A percentile compares a stretch with the other conserved stretches of the same genome.
phyloP scores from a whole-genome alignment of 2,113 vertebrate genomes.

The Lepus timidus region DNA sequence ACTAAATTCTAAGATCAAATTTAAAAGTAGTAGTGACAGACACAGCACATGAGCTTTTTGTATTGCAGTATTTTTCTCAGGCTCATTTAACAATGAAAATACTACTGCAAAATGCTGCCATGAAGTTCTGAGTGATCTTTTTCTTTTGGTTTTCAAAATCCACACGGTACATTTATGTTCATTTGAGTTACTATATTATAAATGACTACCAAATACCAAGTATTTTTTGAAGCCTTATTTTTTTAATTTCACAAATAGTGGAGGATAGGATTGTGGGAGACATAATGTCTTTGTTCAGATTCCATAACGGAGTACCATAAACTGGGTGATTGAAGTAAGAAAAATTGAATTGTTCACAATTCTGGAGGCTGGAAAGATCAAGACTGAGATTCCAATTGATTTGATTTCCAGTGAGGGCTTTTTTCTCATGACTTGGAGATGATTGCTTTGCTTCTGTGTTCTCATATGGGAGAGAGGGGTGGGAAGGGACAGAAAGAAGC shows the following conservation, averaged over 20 bases:
- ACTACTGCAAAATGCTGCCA: not conserved
- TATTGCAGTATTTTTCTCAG: not conserved
- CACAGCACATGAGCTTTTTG: not conserved
- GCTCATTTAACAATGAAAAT: not conserved
- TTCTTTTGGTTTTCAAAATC: not conserved
- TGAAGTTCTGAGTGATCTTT: not conserved
- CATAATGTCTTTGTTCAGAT: not conserved
- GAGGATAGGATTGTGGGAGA: not conserved
- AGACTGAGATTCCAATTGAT: not conserved
- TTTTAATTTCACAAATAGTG: conserved; percentile 2
- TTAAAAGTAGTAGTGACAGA: not conserved
- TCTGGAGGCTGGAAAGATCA: not conserved
- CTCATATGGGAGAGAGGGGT: not conserved
- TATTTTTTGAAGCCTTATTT: not conserved
- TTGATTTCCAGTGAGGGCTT: not conserved
- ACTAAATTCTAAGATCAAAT: not conserved
- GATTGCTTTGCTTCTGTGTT: not conserved
- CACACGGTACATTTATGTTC: not conserved
- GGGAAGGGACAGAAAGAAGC: not conserved
- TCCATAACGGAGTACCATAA: not conserved
- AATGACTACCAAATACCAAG: not conserved
- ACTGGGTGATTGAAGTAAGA: not conserved
- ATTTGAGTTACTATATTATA: not conserved
- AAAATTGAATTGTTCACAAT: not conserved
- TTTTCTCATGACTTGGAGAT: not conserved